Evolutionary conservation across 2,888 invertebrate genomes (phyloP).

Genomic region (Sussaba pulchella): DNA sequence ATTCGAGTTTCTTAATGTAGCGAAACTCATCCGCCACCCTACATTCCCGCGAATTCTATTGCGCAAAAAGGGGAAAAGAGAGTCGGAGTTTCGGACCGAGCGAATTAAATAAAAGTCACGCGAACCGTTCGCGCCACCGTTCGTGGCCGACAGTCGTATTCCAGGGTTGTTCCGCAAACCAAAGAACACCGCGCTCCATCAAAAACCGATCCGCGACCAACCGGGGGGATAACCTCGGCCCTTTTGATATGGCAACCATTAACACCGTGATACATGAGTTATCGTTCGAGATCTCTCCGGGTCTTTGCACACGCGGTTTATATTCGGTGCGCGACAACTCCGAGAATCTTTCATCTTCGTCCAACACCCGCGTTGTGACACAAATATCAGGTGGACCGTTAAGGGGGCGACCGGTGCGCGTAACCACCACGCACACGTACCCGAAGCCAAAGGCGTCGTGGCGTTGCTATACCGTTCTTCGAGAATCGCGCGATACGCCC

Average conservation of each 20-base stretch:
- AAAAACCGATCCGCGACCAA: conserved; percentile 58
- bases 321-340: conserved; percentile 43
- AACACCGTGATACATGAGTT: conserved; percentile 67
- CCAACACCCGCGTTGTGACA: conserved; percentile 28
- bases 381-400: conserved; percentile 51
- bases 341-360: conserved; percentile 14
- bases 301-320: neutral
- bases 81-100: too few species aligned
- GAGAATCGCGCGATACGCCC: conserved; percentile 27
- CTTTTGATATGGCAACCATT: conserved; percentile 64
- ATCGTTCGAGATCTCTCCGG: conserved; percentile 45
- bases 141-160: too few species aligned
- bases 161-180: too few species aligned
- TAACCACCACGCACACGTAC: conserved; percentile 26
- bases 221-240: conserved; percentile 61
- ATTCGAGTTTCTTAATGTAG: too few species aligned
- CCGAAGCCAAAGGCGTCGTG: conserved; percentile 10
- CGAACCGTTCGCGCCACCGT: too few species aligned
- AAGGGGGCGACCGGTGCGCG: neutral
- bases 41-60: too few species aligned
- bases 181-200: conserved; percentile 37
- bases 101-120: too few species aligned
- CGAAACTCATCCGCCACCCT: too few species aligned
- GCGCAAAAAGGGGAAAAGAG: too few species aligned
- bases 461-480: too few species aligned